These are phyloP conservation scores for Anseranas semipalmata DNA, from an alignment of 2,113 vertebrate genomes.

Conservation along the genomic window DNA sequence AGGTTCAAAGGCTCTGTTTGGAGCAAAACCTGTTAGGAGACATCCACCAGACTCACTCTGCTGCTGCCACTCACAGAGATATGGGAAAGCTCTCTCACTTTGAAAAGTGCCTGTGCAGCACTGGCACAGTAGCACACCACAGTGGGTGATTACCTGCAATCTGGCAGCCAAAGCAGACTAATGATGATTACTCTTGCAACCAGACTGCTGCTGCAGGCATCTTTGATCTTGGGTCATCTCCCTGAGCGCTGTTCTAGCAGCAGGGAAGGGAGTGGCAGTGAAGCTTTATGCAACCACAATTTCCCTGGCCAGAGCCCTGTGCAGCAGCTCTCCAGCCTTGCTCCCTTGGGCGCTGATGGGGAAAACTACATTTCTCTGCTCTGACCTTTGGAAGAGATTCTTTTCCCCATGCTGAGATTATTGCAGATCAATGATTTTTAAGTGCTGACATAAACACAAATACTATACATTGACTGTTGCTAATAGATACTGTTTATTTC, in stretches of 20 bases:
- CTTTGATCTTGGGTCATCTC: slow-evolving; percentile 3
- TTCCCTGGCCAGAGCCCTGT: not conserved
- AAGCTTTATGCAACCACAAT: not conserved
- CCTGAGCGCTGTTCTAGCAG: not conserved
- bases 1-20: not conserved
- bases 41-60: not conserved
- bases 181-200: not conserved
- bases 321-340: not conserved
- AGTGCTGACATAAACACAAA: slow-evolving; percentile 65
- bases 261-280: not conserved
- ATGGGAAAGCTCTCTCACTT: not conserved
- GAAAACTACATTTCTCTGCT: slow-evolving; percentile 31
- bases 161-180: not conserved
- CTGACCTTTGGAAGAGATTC: slow-evolving; percentile 10
- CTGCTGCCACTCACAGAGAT: not conserved
- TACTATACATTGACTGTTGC: slow-evolving; percentile 31
- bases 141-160: not conserved
- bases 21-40: not conserved
- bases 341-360: not conserved
- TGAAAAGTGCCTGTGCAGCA: not conserved
- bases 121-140: not conserved
- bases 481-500: slow-evolving; percentile 39
- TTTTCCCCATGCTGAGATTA: not conserved
- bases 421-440: slow-evolving; percentile 61
- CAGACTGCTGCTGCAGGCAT: not conserved